Evolutionary conservation across 1,140 invertebrate species (phyloP), one percentile per base, ranked within the genome.

Genomic region (Drosophila grimshawi): DNA sequence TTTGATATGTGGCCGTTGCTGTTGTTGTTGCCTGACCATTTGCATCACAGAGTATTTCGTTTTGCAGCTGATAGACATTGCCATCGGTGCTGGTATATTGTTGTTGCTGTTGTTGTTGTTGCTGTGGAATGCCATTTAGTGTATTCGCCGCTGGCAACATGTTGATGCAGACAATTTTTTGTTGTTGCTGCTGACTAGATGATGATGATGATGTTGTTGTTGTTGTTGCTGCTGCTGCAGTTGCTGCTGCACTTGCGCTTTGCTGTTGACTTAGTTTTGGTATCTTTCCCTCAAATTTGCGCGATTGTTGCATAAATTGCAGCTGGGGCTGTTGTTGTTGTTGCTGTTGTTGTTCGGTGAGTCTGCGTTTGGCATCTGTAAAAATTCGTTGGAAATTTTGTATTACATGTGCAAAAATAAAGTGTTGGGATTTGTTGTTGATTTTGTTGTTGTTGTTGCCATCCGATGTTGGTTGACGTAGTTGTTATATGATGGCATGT

Each of bases 181-280:
- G 80, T 65, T 81, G 52, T 48, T 80, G 74, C 52, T 76, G 60
- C 61, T 83, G 81, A 85, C 81, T 85, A 85, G 81, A 86, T 48
- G 78, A 59, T 43, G 63, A 60, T 55, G 93, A 66, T 48, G 88
- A 74, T 11, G 94, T 93, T 7, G 92, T 55, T 35, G 79, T 67
- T 10, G 93, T 93, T 5, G 92, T 93, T 93, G 93, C 93, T 29
- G 68, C 27, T 53, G 67, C 5, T 78, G 61, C 5, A 53, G 37
- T 43, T 77, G 67, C 7, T 55, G 53, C 33, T 56, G 48, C 53
- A 57, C 43, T 57, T 6, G 43, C 52, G 60, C 4, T 91, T 93
- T 93, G 94, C 93, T 39, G 92, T 46, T 90, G 89, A 89, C 70
- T 85, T 78, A 91, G 62, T 79, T 91, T 92, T 80, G 91, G 91